phyloP scores from a whole-genome alignment of 2,113 vertebrate genomes.

The Leptobrachium ailaonicum region DNA sequence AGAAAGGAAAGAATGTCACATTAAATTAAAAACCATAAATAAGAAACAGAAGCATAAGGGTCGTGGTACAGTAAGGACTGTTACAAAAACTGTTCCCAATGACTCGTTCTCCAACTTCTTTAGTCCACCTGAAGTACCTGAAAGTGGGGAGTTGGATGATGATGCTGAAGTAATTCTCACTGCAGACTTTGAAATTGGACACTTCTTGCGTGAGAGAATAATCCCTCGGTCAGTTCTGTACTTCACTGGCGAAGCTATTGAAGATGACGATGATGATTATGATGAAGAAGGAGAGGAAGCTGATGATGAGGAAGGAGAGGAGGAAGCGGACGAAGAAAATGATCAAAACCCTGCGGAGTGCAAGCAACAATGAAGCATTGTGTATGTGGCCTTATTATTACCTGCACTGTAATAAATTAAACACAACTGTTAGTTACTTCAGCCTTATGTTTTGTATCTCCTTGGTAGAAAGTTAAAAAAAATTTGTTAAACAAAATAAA shows the following conservation, averaged over 20 bases:
- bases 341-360: slow-evolving; percentile 90
- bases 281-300: no score
- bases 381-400: slow-evolving; percentile 83
- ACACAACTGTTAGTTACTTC: slow-evolving; percentile 91
- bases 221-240: slow-evolving; percentile 88
- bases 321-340: no score
- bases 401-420: slow-evolving; percentile 95
- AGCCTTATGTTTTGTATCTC: slow-evolving; percentile 99
- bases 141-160: slow-evolving; percentile 93
- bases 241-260: no score
- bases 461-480: slow-evolving; percentile 89
- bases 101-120: slow-evolving; percentile 99
- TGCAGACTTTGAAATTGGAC: slow-evolving; percentile 78
- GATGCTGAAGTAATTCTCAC: slow-evolving; percentile 83
- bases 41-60: slow-evolving; percentile 79
- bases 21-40: slow-evolving; percentile 66
- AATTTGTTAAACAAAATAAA: slow-evolving; percentile 81
- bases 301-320: no score
- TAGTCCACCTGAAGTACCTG: slow-evolving; percentile 94
- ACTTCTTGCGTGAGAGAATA: slow-evolving; percentile 95
- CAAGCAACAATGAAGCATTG: slow-evolving; percentile 94
- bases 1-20: slow-evolving; percentile 97
- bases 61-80: slow-evolving; percentile 60
- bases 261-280: no score
- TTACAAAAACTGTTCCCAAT: slow-evolving; percentile 97